phyloP scores from a whole-genome alignment of 2,888 invertebrate species.

The Leucozona laternaria region DNA sequence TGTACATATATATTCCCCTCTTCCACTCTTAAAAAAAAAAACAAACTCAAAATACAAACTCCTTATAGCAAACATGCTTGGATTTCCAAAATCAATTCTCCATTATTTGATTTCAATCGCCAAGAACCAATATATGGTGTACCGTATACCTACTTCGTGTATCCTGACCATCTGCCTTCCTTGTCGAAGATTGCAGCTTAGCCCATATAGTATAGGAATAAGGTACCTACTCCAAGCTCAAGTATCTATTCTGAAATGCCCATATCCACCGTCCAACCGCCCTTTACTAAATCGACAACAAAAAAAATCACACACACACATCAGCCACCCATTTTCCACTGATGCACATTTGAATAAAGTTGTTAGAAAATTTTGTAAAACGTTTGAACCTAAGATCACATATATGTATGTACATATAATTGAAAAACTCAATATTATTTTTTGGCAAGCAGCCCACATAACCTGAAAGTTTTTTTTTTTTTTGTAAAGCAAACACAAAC shows the following conservation, averaged over 20 bases:
- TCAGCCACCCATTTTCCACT: neutral
- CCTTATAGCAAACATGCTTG: slow-evolving; percentile 7
- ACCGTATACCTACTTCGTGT: neutral
- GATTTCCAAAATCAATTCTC: slow-evolving; percentile 30
- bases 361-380: slow-evolving; percentile 60
- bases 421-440: slow-evolving; percentile 73
- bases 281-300: neutral
- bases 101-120: slow-evolving; percentile 38
- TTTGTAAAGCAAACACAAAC: slow-evolving; percentile 40
- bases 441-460: slow-evolving; percentile 71
- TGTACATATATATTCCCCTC: neutral
- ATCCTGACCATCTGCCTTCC: slow-evolving; percentile 20
- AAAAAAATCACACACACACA: neutral
- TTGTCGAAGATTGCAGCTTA: slow-evolving; percentile 8
- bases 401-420: slow-evolving; percentile 63
- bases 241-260: neutral
- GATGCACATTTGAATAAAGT: slow-evolving; percentile 64
- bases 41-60: slow-evolving; percentile 22
- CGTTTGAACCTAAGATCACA: slow-evolving; percentile 70
- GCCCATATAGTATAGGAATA: neutral
- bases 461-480: slow-evolving; percentile 50
- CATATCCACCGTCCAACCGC: neutral
- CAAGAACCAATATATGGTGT: slow-evolving; percentile 30
- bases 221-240: neutral
- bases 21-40: neutral